Evolutionary conservation across 2,888 invertebrate genomes (phyloP).

Genomic region (Melitaea athalia): DNA sequence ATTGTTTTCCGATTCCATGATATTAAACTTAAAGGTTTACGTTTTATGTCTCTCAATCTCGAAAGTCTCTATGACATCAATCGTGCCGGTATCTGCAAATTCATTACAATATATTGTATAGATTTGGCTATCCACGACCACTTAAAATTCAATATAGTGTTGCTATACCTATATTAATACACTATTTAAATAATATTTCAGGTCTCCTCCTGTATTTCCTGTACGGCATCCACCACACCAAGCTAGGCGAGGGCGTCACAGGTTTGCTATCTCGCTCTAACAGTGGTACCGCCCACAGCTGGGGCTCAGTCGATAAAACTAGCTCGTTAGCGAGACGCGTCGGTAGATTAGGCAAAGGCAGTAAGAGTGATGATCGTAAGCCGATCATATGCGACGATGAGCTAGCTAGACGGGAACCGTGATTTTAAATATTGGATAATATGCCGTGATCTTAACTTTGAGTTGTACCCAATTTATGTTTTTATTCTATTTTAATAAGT

Average conservation of each 20-base stretch:
- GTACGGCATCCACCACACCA: slow-evolving; percentile 93
- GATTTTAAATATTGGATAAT: slow-evolving; percentile 53
- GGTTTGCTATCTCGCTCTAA: slow-evolving; percentile 69
- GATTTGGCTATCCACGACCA: no score
- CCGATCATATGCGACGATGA: slow-evolving; percentile 77
- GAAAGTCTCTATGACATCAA: no score
- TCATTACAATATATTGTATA: no score
- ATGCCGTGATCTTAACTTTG: neutral
- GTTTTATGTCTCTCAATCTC: no score
- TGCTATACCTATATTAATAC: neutral
- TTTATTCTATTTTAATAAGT: neutral
- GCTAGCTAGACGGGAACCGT: slow-evolving; percentile 68
- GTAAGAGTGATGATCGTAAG: slow-evolving; percentile 71
- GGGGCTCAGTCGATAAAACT: slow-evolving; percentile 78
- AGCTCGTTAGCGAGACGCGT: slow-evolving; percentile 68
- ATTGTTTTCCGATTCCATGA: no score
- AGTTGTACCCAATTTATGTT: neutral
- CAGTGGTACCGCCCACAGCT: slow-evolving; percentile 67
- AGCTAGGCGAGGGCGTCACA: slow-evolving; percentile 85
- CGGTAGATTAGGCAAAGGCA: slow-evolving; percentile 64
- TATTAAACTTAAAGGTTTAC: no score
- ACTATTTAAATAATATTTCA: slow-evolving; percentile 58
- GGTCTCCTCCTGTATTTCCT: slow-evolving; percentile 91
- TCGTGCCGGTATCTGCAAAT: no score
- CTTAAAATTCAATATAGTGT: no score